Conservation (phyloP, 2,888 invertebrate genomes). For the Cryptocheilus praepositus region DNA sequence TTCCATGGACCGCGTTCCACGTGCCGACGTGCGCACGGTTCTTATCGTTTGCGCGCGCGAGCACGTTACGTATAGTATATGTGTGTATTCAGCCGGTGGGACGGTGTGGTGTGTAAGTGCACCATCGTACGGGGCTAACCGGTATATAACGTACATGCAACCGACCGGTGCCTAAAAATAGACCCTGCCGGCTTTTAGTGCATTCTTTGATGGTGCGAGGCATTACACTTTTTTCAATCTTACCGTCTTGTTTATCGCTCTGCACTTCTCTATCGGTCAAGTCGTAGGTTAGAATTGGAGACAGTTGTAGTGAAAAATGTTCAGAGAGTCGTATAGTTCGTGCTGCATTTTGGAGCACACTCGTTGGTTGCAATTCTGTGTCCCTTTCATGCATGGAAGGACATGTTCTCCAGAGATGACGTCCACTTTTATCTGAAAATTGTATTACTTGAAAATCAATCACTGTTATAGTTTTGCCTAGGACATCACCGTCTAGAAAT, state of each 20-base stretch:
- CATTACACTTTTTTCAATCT: conserved; percentile 34
- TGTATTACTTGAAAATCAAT: too few relatives aligned
- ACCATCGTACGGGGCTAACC: conserved; percentile 53
- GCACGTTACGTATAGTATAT: conserved; percentile 15
- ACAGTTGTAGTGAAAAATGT: too few relatives aligned
- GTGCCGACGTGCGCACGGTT: conserved; percentile 26
- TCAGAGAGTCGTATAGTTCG: too few relatives aligned
- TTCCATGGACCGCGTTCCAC: conserved; percentile 29
- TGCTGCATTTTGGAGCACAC: too few relatives aligned
- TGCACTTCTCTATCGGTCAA: neutral
- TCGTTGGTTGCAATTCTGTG: too few relatives aligned
- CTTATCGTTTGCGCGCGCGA: neutral
- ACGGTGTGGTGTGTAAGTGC: conserved; percentile 30
- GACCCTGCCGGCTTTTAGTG: conserved; percentile 49
- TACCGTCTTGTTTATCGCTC: neutral
- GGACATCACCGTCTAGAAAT: too few relatives aligned
- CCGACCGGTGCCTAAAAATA: conserved; percentile 54
- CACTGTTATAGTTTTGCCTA: too few relatives aligned
- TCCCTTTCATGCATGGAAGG: too few relatives aligned
- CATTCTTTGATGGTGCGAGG: conserved; percentile 43
- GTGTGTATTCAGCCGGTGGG: conserved; percentile 19
- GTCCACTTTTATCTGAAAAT: too few relatives aligned
- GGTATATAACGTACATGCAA: conserved; percentile 48
- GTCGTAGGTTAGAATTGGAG: neutral
- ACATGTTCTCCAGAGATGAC: too few relatives aligned